Conservation (phyloP, 2,113 vertebrate species). For the Epinephelus fuscoguttatus region DNA sequence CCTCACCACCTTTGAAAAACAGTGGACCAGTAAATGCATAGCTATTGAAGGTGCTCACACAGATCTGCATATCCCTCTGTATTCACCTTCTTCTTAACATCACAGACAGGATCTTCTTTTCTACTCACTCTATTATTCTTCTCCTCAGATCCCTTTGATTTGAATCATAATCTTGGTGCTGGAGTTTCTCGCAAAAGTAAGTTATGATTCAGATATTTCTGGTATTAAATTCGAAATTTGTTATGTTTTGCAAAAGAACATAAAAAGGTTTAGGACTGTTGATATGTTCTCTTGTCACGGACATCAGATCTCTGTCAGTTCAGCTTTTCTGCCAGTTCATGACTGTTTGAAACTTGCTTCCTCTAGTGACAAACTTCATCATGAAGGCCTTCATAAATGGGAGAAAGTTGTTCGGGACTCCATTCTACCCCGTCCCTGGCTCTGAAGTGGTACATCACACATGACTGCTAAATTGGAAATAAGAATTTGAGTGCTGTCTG, state of each 20-base stretch:
- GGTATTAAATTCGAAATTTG: not conserved
- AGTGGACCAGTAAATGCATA: slow-evolving; percentile 99
- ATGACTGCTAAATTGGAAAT: no score
- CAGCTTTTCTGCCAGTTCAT: not conserved
- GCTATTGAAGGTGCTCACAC: slow-evolving; percentile 92
- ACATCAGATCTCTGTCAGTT: not conserved
- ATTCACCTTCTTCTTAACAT: not conserved
- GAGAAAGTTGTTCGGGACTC: slow-evolving; percentile 95
- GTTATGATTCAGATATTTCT: slow-evolving; percentile 8
- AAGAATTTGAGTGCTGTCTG: not conserved
- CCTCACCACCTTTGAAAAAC: slow-evolving; percentile 97
- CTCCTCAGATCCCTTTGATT: slow-evolving; percentile 95
- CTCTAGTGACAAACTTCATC: slow-evolving; percentile 98
- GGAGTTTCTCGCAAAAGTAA: slow-evolving; percentile 99
- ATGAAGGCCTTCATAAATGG: slow-evolving; percentile 99
- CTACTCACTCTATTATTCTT: slow-evolving; percentile 11
- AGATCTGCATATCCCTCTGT: fast-evolving
- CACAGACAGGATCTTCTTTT: fast-evolving
- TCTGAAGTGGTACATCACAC: slow-evolving; percentile 91
- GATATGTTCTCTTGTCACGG: not conserved
- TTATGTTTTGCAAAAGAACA: not conserved
- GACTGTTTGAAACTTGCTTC: slow-evolving; percentile 11
- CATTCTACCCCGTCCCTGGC: slow-evolving; percentile 91
- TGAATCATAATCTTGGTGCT: slow-evolving; percentile 99
- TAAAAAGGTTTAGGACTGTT: not conserved